Evolutionary conservation across 1,140 invertebrate species (phyloP).

Genomic region (Achatina immaculata): DNA sequence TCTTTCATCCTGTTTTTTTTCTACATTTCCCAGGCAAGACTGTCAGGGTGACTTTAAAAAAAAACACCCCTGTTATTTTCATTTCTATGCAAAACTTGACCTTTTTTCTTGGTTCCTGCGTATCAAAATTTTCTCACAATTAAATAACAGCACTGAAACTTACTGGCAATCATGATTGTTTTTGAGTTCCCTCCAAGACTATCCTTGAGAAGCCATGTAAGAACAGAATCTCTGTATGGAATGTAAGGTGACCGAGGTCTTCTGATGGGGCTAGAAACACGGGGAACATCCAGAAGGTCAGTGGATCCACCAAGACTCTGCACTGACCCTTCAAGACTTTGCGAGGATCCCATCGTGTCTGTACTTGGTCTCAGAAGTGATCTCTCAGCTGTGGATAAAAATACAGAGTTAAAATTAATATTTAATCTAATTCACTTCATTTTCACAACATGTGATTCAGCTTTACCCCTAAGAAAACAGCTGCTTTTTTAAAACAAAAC

Average conservation of each 20-base stretch:
- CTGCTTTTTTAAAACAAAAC: no score
- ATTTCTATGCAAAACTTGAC: no score
- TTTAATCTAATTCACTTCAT: no score
- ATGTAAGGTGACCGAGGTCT: slow-evolving; percentile 76
- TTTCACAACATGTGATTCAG: no score
- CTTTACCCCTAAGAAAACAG: no score
- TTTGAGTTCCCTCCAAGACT: slow-evolving; percentile 93
- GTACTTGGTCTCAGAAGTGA: slow-evolving; percentile 57
- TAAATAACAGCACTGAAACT: no score
- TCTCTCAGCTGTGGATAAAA: slow-evolving; percentile 55
- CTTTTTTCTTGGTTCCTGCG: no score
- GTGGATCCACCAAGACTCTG: slow-evolving; percentile 35
- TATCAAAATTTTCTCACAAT: no score
- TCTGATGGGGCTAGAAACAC: slow-evolving; percentile 6
- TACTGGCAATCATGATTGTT: slow-evolving; percentile 90
- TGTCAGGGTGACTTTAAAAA: no score
- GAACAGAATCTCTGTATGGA: slow-evolving; percentile 91
- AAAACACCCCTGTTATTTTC: no score
- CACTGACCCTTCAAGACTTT: slow-evolving; percentile 44
- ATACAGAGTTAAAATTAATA: slow-evolving; percentile 4
- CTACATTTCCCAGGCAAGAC: no score
- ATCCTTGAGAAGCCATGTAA: slow-evolving; percentile 92
- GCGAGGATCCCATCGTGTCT: slow-evolving; percentile 49
- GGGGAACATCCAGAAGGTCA: background rate
- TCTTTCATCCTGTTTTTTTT: no score